Evolutionary conservation across 2,113 vertebrate genomes (phyloP).

Genomic region (Eonycteris spelaea): DNA sequence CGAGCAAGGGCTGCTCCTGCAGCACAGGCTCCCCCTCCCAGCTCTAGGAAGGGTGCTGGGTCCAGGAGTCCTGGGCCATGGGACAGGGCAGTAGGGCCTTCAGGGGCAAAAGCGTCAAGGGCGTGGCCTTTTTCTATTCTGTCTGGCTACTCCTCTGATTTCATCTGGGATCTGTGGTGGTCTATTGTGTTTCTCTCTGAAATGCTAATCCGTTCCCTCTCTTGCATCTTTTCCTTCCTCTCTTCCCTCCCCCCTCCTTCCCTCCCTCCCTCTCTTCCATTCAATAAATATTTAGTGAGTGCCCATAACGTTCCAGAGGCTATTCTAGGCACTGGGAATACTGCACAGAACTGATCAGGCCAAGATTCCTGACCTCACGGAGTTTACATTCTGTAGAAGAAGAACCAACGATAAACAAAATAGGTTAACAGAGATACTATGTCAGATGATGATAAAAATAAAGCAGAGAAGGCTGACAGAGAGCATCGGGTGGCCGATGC

Average conservation of each 20-base stretch:
- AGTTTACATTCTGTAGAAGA: not conserved
- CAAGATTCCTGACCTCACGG: not conserved
- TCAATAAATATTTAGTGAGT: not conserved
- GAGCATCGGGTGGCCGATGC: too few relatives aligned
- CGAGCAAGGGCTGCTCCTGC: not conserved
- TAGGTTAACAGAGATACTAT: accelerated
- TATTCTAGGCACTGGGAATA: not conserved
- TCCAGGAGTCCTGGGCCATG: accelerated
- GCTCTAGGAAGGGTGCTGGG: not conserved
- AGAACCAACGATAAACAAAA: not conserved
- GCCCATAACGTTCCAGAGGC: not conserved
- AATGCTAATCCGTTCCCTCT: accelerated
- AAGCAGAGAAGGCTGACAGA: not conserved
- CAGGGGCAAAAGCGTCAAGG: not conserved
- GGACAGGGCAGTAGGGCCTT: not conserved
- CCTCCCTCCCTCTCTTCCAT: too few relatives aligned
- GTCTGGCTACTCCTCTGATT: too few relatives aligned
- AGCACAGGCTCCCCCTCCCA: accelerated
- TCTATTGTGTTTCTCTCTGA: not conserved
- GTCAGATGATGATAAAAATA: not conserved
- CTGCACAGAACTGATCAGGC: not conserved
- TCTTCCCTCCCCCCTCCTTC: accelerated
- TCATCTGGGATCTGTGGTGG: not conserved
- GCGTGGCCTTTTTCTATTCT: not conserved
- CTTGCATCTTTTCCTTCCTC: accelerated